These are phyloP conservation scores for Petrolisthes manimaculis DNA, from an alignment of 2,888 invertebrate species.

Conservation along the genomic window DNA sequence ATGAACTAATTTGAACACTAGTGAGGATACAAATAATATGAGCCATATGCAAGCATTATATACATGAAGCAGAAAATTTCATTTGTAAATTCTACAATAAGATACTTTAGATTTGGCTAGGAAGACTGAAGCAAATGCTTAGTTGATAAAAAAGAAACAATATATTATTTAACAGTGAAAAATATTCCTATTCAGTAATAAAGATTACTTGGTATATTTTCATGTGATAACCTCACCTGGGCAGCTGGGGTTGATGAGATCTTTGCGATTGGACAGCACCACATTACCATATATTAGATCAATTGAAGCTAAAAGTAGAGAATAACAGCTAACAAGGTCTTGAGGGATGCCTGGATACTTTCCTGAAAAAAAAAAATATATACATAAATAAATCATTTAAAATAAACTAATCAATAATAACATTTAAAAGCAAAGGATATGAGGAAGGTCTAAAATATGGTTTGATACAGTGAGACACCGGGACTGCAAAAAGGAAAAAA, in stretches of 20 bases:
- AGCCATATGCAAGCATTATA: no score
- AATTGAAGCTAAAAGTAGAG: slow-evolving; percentile 88
- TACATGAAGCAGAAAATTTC: no score
- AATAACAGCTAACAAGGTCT: slow-evolving; percentile 94
- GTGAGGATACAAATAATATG: no score
- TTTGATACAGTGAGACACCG: neutral
- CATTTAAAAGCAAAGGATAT: neutral
- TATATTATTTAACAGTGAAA: no score
- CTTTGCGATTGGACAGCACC: slow-evolving; percentile 81
- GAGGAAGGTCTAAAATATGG: neutral
- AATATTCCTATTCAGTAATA: no score
- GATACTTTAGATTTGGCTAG: no score
- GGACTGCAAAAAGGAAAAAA: no score
- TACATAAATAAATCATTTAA: neutral
- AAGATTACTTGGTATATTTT: no score
- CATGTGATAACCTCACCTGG: slow-evolving; percentile 74
- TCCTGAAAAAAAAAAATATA: slow-evolving; percentile 71
- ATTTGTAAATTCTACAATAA: no score
- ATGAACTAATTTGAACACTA: neutral
- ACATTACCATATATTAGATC: slow-evolving; percentile 93
- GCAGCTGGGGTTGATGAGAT: slow-evolving; percentile 87
- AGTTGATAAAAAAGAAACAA: no score
- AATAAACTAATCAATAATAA: neutral
- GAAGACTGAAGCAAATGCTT: no score
- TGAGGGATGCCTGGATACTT: slow-evolving; percentile 88